These are phyloP conservation scores for Xiphorhynchus elegans DNA, from an alignment of 2,113 vertebrate species.

Conservation along the genomic window DNA sequence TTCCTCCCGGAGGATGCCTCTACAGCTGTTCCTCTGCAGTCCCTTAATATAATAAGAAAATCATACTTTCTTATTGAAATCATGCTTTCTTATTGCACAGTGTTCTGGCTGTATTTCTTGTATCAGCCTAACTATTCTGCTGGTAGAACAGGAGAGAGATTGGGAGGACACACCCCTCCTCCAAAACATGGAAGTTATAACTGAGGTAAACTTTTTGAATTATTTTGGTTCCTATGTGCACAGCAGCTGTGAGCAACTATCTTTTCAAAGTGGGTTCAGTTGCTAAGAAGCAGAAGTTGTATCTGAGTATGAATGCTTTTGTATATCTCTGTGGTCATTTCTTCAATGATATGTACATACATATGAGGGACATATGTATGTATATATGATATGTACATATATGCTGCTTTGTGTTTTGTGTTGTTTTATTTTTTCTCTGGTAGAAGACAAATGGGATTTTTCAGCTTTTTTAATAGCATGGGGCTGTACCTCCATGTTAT, in stretches of 20 bases:
- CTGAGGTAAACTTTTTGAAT: not conserved
- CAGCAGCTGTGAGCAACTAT: not conserved
- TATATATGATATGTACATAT: accelerated
- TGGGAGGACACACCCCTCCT: no score
- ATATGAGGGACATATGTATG: no score
- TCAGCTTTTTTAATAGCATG: not conserved
- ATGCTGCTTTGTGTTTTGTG: not conserved
- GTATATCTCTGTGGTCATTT: not conserved
- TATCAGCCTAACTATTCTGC: not conserved
- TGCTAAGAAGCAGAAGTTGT: not conserved
- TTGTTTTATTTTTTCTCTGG: not conserved
- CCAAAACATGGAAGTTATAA: not conserved
- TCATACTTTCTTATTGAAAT: not conserved
- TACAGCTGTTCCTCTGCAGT: not conserved
- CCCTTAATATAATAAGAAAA: not conserved
- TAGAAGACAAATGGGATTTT: not conserved
- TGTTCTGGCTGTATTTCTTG: not conserved
- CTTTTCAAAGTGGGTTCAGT: not conserved
- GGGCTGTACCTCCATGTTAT: accelerated
- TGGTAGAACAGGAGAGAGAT: not conserved
- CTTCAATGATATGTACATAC: accelerated
- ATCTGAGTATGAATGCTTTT: not conserved
- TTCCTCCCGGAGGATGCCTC: not conserved
- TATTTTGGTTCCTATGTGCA: not conserved
- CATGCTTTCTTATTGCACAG: not conserved